Evolutionary conservation across 2,797 vertebrate genomes (phyloP), one percentile per base, ranked within the genome.

Genomic region (Orestias chungarensis): DNA sequence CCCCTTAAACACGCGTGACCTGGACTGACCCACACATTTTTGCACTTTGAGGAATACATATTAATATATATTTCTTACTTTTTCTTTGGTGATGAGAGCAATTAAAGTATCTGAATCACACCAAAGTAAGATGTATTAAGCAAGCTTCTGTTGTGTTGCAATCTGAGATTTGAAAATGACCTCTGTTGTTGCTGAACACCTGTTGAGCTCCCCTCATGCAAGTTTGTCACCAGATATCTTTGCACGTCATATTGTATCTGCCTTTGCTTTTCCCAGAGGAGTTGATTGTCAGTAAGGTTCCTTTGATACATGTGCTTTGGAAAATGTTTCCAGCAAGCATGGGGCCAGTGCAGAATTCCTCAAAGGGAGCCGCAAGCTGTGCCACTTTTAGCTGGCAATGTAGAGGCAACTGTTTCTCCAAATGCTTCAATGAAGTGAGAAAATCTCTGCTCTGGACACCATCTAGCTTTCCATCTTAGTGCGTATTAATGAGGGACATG

Each of bases 1-100:
- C 29, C 87, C 83, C 6, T 84, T 95, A 75, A 70, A 93, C 64
- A 86, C 81, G n/a, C 77, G 76, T 14, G 54, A 90, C 74, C 25
- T 82, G 57, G 65, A 86, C 15, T 85, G 69, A 80, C 73, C 68
- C 54, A 29, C 70, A 59, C 70, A 40, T 10, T 33, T 20, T 55
- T 43, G 33, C 50, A 23, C 67, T 6, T 8, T 35, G 59, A 27
- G 66, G 18, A 82, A 54, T 23, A 23, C 38, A 20, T 38, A 7
- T 15, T 8, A 42, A 27, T 7, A 20, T 1, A 55, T 61, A 14
- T 18, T 20, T n/a, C 23, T 35, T 17, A 29, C 11, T 7, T 40
- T 7, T 35, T 29, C 15, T 25, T 42, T 25, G 12, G 23, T 25
- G 20, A 38, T 38, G 10, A 38, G 3, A 33, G n/a, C 20, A 43